Base-by-base conservation (phyloP, 2,888 invertebrate genomes). In the Hecatera dysodea region DNA sequence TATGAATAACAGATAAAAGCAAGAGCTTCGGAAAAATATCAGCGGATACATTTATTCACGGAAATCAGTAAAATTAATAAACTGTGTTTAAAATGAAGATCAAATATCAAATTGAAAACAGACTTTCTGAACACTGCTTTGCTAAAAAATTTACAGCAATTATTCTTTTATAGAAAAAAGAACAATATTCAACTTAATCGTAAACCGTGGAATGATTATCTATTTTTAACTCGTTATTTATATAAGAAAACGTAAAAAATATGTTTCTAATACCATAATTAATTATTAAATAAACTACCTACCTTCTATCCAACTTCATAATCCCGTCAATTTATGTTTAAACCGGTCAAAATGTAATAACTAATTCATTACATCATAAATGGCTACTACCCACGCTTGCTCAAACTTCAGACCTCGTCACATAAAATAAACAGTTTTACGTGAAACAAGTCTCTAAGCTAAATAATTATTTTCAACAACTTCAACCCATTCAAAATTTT, bases 401-500 rank as follows among this genome's bases (percentile, higher is more conserved):
- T 2, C 15, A 42, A 75, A 53, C 39, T 36, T 59, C 15, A 48
- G 15, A 27, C 39, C 22, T 29, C 22, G 33, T 63, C 57, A 53
- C 62, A 48, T 71, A 36, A 63, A 62, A 61, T 39, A 69, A 63
- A 81, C 55, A 61, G 22, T 48, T 56, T 15, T 15, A 67, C 33
- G 22, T 53, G 50, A 52, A 60, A 63, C 63, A 63, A 77, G 19
- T 39, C 42, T 12, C 19, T 55, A 48, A 64, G 56, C 56, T 44
- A 72, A 78, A 72, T 73, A 57, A 73, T 73, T 62, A 62, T 62
- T 76, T 52, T 22, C 9, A 39, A 17, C 22, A 71, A 78, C 52
- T 71, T 65, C 24, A 11, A 0, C 27, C 44, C 73, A 78, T 81
- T 81, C 78, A 72, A 69, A 72, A 75, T 60, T 55, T 24, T 53